Evolutionary conservation across 2,888 invertebrate species (phyloP).

Genomic region (Entomobrya multifasciata): DNA sequence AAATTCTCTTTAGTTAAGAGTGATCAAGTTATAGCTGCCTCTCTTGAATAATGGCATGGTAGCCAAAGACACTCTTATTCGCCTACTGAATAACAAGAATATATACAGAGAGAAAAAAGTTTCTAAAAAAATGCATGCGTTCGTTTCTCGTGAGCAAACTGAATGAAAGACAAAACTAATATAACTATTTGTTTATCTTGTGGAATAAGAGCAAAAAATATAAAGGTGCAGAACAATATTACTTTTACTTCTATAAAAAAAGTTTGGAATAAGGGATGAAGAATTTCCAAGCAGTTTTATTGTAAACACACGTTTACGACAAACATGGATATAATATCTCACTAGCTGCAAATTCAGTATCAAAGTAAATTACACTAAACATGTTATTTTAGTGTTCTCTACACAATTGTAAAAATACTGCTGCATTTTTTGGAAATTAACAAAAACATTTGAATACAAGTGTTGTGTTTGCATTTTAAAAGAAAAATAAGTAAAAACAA

Average conservation of each 20-base stretch:
- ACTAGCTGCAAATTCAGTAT: too few species aligned
- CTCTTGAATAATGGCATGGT: conserved; percentile 71
- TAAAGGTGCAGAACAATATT: conserved; percentile 28
- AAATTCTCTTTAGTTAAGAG: too few species aligned
- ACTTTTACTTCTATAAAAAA: conserved; percentile 13
- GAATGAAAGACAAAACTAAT: conserved; percentile 56
- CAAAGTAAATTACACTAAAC: too few species aligned
- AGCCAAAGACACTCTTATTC: conserved; percentile 70
- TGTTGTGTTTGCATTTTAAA: too few species aligned
- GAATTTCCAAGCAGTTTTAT: too few species aligned
- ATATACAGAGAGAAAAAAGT: not conserved
- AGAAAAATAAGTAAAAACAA: too few species aligned
- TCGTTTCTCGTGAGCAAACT: conserved; percentile 50
- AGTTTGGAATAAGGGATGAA: conserved; percentile 51
- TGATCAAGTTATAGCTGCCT: conserved; percentile 73
- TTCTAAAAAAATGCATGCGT: conserved; percentile 1
- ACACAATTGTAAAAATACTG: too few species aligned
- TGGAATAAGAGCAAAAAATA: conserved; percentile 34
- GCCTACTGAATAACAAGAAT: conserved; percentile 7
- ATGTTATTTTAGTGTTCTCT: too few species aligned
- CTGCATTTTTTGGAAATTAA: too few species aligned
- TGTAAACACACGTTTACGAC: too few species aligned
- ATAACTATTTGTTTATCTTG: conserved; percentile 51
- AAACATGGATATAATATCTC: too few species aligned
- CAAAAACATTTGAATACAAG: too few species aligned